Evolutionary conservation across 2,113 vertebrate genomes (phyloP), one percentile per base, ranked within the genome.

Genomic region (Silurus glanis): DNA sequence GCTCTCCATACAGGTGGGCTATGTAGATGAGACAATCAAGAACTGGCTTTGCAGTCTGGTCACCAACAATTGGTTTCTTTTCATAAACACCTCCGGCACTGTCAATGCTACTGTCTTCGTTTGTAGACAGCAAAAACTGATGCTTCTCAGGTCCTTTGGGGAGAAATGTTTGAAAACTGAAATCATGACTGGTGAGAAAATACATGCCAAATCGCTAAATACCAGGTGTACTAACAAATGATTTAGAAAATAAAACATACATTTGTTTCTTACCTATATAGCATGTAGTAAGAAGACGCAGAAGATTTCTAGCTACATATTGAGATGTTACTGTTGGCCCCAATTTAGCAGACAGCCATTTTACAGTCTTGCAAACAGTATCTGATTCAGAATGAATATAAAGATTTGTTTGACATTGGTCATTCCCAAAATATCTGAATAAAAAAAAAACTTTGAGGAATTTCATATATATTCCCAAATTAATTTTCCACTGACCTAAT

Each of bases 291-390:
- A 99, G 96, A 91, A 99, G 93, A 66, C 98, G 95, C n/a, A 99
- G 95, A 86, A 99, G 94, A 92, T 97, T 99, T 91, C 97, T 96
- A 91, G 97, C 97, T 17, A 99, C 94, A 12, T 96, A 97, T 84
- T 96, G 95, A 82, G 97, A 98, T 0, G 97, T 96, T 88, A 99
- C 95, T 0, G 98, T 99, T 10, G 98, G 98, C 71, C 98, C 98
- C 7, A 99, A 96, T 92, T 97, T 99, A 89, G 97, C 97, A 0
- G 97, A 95, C 23, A 99, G 96, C 97, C 98, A 99, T 86, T 96
- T 95, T 88, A 99, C 96, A 85, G 96, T 99, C 95, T 97, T 99
- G 94, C 97, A 98, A 89, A 98, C 96, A 1, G 98, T 99, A 91
- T 99, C 98, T 99, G 93, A 71, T 28, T 25, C 45, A 45, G 47